phyloP scores from a whole-genome alignment of 2,113 vertebrate species.

The Varanus salvator region DNA sequence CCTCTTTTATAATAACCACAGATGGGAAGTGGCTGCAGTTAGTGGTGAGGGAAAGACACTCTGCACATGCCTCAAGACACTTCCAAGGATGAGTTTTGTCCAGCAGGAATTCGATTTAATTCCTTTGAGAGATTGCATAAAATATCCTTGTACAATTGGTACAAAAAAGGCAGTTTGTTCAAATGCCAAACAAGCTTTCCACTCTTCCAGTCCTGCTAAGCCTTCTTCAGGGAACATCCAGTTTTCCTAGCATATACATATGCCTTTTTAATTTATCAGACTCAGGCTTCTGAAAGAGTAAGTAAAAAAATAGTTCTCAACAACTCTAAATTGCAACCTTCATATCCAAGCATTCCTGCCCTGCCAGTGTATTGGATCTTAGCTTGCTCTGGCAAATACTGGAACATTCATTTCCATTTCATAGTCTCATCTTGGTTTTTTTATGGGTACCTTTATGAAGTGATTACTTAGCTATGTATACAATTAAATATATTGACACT shows the following conservation, averaged over 20 bases:
- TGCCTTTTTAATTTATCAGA: conserved; percentile 46
- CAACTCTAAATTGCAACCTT: conserved; percentile 33
- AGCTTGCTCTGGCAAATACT: conserved; percentile 38
- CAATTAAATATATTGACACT: conserved; percentile 62
- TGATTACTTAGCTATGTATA: conserved; percentile 60
- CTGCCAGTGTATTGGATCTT: conserved; percentile 29
- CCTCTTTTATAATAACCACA: neutral
- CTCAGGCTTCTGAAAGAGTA: conserved; percentile 39
- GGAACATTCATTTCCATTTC: conserved; percentile 60
- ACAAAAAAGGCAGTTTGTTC: neutral
- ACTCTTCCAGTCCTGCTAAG: neutral
- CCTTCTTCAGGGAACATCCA: neutral
- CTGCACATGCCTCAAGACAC: neutral
- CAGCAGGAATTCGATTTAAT: neutral
- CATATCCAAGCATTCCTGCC: conserved; percentile 47
- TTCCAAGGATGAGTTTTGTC: neutral
- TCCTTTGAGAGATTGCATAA: neutral
- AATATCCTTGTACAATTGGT: neutral
- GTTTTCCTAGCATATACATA: conserved; percentile 47
- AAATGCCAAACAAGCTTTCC: neutral
- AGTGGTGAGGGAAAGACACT: neutral
- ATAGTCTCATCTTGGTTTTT: conserved; percentile 45
- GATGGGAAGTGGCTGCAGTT: neutral
- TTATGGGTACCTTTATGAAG: conserved; percentile 55
- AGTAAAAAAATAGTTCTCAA: conserved; percentile 49